Base-by-base conservation (phyloP, 2,113 vertebrate species). In the Noctilio leporinus region DNA sequence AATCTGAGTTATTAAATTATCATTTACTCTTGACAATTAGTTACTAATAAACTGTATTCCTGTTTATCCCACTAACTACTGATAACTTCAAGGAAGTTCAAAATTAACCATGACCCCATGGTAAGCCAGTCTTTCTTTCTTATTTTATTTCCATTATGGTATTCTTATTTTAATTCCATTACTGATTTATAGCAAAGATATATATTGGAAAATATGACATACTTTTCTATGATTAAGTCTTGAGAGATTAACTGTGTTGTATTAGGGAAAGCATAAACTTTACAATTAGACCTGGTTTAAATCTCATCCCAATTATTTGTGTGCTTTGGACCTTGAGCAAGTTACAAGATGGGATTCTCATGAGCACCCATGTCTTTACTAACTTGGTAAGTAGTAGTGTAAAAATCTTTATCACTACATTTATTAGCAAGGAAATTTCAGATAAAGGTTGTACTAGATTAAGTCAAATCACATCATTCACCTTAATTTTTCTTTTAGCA, bases 401-500 rank as follows among this genome's bases (percentile, higher is more conserved):
- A 55, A 95, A 55, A 81, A 53, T 86, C 87, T 64, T 72, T 72
- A 84, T 83, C 75, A 85, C 43, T 76, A 85, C 96, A 15, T 91
- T 67, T 3, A 81, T 93, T 87, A 75, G 86, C 65, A 83, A 86
- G 65, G 78, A 81, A 69, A 95, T 82, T 72, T 53, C 28, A 65
- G 85, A 72, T 96, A 91, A 92, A 94, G 43, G 35, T 30, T 89
- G 43, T 95, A 89, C 95, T 95, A 70, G 97, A 98, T 98, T 99
- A 98, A 98, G 97, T 97, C 98, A 80, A 97, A 97, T 97, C 93
- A 96, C 97, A 97, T 99, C 98, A 97, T 98, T 99, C 98, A 98
- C 96, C 93, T 96, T 97, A 95, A 97, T 96, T 91, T 97, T 97
- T 96, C 96, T n/a, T 97, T 97, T 97, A 98, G 89, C 97, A 98